Evolutionary conservation across 2,113 vertebrate species (phyloP).

Genomic region (Cavia porcellus): DNA sequence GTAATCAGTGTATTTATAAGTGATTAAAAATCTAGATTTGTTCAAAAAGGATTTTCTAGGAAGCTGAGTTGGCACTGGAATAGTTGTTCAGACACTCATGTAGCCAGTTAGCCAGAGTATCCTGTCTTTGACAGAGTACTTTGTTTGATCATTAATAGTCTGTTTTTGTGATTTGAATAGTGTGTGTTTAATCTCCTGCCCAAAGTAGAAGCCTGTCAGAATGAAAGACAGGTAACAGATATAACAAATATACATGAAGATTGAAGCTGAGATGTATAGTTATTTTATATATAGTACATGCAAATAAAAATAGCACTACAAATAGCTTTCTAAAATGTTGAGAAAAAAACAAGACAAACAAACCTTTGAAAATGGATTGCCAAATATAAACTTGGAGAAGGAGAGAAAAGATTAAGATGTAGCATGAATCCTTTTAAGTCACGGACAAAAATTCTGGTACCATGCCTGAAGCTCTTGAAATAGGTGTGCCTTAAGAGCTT

Average conservation of each 20-base stretch:
- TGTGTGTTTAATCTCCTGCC: neutral
- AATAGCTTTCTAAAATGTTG: neutral
- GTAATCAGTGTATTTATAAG: slow-evolving; percentile 27
- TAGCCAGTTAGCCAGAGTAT: neutral
- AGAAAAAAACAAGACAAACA: neutral
- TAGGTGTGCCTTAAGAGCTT: neutral
- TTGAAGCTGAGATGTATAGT: neutral
- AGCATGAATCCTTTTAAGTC: neutral
- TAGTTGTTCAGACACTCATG: neutral
- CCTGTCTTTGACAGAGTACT: slow-evolving; percentile 7
- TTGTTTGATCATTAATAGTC: slow-evolving; percentile 22
- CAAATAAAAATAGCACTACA: neutral
- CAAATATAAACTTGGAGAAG: neutral
- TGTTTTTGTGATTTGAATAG: slow-evolving; percentile 42
- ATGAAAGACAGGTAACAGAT: neutral
- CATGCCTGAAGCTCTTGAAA: neutral
- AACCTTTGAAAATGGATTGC: neutral
- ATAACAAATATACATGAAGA: neutral
- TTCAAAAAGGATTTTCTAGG: slow-evolving; percentile 10
- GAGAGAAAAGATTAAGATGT: neutral
- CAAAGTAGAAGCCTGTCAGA: slow-evolving; percentile 14
- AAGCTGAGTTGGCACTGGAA: neutral
- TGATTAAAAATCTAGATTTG: slow-evolving; percentile 27
- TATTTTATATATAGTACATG: neutral
- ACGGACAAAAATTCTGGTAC: neutral